Conservation (phyloP, 2,888 invertebrate genomes). For the Drosophila colorata region DNA sequence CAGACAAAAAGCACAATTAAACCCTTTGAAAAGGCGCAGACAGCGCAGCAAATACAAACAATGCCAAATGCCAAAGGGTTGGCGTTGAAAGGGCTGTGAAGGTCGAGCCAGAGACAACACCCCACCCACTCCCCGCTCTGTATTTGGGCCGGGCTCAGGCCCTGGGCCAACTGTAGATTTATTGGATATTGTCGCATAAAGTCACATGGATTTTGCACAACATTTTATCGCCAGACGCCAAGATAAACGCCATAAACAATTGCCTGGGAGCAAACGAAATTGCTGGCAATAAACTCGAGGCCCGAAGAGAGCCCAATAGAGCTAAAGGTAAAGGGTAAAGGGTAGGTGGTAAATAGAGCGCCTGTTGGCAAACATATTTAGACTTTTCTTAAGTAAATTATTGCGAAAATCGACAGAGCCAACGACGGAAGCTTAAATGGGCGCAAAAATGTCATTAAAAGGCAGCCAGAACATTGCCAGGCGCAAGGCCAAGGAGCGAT, state of each 20-base stretch:
- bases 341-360: background rate
- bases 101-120: conserved; percentile 58
- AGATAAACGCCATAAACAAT: conserved; percentile 78
- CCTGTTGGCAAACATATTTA: conserved; percentile 54
- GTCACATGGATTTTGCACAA: conserved; percentile 68
- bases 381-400: conserved; percentile 79
- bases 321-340: background rate
- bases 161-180: conserved; percentile 65
- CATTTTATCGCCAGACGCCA: conserved; percentile 73
- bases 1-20: conserved; percentile 75
- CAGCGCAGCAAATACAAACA: conserved; percentile 63
- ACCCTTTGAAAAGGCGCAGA: conserved; percentile 70
- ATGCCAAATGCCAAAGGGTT: conserved; percentile 39
- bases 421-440: conserved; percentile 72
- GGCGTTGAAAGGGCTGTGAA: conserved; percentile 47
- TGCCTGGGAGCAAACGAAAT: conserved; percentile 49
- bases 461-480: conserved; percentile 34
- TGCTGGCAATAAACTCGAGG: conserved; percentile 37
- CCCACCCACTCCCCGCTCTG: conserved; percentile 4
- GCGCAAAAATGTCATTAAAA: conserved; percentile 80
- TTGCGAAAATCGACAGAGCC: conserved; percentile 66
- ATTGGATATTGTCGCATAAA: conserved; percentile 80
- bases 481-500: background rate
- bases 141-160: conserved; percentile 10
- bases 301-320: background rate